Evolutionary conservation across 2,888 invertebrate genomes (phyloP).

Genomic region (Agrotis clavis): DNA sequence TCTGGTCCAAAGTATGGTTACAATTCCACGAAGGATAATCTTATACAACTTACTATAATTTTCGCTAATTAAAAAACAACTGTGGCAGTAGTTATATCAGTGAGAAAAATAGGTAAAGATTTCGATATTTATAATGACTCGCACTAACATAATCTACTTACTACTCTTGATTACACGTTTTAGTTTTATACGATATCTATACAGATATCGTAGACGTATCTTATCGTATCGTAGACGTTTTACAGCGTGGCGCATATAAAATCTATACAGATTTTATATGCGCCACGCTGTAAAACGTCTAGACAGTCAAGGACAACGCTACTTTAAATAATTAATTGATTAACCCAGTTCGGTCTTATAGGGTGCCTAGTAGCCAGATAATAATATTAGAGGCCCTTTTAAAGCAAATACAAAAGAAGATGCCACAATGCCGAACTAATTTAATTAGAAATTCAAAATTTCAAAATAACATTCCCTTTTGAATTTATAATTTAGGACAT

Average conservation of each 20-base stretch:
- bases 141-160: not conserved
- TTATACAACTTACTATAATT: too few species aligned
- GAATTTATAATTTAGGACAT: too few species aligned
- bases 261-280: not conserved
- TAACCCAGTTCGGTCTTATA: not conserved
- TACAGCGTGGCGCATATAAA: too few species aligned
- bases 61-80: not conserved
- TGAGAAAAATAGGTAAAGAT: not conserved
- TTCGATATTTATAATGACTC: not conserved
- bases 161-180: not conserved
- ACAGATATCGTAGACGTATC: too few species aligned
- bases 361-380: not conserved
- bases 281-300: not conserved
- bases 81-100: not conserved
- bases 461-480: too few species aligned
- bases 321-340: constrained; percentile 6
- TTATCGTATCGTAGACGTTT: too few species aligned
- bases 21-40: too few species aligned
- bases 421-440: too few species aligned
- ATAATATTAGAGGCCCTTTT: not conserved
- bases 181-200: not conserved
- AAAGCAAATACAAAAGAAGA: too few species aligned
- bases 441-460: too few species aligned
- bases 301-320: not conserved
- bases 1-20: not conserved